Conservation (phyloP, 2,888 invertebrate species). For the Euphydryas editha region DNA sequence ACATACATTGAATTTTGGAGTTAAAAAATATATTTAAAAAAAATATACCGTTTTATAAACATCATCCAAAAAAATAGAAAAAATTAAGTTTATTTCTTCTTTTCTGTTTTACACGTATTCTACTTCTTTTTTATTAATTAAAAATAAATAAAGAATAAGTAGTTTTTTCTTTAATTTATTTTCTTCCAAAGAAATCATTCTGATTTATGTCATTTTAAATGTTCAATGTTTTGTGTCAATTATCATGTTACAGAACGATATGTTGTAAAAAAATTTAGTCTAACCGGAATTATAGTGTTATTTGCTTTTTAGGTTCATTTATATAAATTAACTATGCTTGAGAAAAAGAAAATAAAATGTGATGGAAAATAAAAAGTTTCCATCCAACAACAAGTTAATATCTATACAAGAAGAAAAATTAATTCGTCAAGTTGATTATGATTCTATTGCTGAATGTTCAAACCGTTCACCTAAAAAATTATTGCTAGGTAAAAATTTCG, state of each 20-base stretch:
- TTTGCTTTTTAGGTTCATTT: slow-evolving; percentile 4
- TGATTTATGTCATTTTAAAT: slow-evolving; percentile 9
- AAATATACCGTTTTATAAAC: too few relatives aligned
- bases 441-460: slow-evolving; percentile 52
- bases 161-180: not conserved
- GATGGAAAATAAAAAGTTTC: slow-evolving; percentile 78
- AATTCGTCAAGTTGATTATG: slow-evolving; percentile 65
- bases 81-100: not conserved
- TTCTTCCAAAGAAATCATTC: slow-evolving; percentile 29
- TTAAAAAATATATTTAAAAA: not conserved
- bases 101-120: not conserved
- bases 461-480: slow-evolving; percentile 55
- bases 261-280: slow-evolving; percentile 18
- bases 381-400: slow-evolving; percentile 70
- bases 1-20: not conserved
- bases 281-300: slow-evolving; percentile 29
- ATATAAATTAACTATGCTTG: slow-evolving; percentile 64
- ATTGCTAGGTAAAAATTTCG: slow-evolving; percentile 52
- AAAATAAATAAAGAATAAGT: not conserved
- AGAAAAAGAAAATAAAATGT: slow-evolving; percentile 75
- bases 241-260: slow-evolving; percentile 20
- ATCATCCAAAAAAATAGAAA: not conserved
- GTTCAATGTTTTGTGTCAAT: too few relatives aligned
- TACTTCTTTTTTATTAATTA: not conserved
- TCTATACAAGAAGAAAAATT: slow-evolving; percentile 72